These are phyloP conservation scores for Eupithecia subfuscata DNA, from an alignment of 2,888 invertebrate species.

Conservation along the genomic window DNA sequence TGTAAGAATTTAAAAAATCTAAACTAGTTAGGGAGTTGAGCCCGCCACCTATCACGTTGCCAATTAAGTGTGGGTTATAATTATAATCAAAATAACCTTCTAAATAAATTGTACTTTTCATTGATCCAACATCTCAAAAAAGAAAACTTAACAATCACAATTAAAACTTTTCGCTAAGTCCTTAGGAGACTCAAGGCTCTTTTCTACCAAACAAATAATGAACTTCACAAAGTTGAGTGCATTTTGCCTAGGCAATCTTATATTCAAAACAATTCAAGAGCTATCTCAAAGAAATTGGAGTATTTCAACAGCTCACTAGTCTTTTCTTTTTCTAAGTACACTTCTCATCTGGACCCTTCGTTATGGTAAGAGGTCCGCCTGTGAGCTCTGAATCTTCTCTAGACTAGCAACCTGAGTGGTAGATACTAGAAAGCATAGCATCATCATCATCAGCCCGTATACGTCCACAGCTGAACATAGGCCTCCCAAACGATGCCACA, in stretches of 20 bases:
- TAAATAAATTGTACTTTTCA: not conserved
- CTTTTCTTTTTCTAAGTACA: not conserved
- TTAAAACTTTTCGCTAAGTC: not conserved
- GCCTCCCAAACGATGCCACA: too few species aligned
- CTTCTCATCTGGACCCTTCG: not conserved
- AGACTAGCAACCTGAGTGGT: not conserved
- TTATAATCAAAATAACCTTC: too few species aligned
- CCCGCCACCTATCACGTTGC: too few species aligned
- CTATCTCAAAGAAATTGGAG: constrained; percentile 7
- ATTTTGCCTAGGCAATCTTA: not conserved
- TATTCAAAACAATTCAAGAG: not conserved
- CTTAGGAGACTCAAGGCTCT: not conserved
- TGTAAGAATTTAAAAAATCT: not conserved
- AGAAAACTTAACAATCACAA: not conserved
- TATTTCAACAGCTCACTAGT: not conserved
- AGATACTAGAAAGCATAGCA: not conserved
- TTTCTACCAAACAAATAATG: not conserved
- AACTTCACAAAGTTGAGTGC: not conserved
- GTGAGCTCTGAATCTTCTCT: not conserved
- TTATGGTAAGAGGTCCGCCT: not conserved
- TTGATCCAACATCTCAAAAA: too few species aligned
- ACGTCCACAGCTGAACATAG: too few species aligned
- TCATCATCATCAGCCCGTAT: too few species aligned
- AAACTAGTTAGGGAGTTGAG: not conserved
- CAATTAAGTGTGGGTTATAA: too few species aligned